phyloP scores from a whole-genome alignment of 2,797 vertebrate genomes.

The Smutsia temminckii region DNA sequence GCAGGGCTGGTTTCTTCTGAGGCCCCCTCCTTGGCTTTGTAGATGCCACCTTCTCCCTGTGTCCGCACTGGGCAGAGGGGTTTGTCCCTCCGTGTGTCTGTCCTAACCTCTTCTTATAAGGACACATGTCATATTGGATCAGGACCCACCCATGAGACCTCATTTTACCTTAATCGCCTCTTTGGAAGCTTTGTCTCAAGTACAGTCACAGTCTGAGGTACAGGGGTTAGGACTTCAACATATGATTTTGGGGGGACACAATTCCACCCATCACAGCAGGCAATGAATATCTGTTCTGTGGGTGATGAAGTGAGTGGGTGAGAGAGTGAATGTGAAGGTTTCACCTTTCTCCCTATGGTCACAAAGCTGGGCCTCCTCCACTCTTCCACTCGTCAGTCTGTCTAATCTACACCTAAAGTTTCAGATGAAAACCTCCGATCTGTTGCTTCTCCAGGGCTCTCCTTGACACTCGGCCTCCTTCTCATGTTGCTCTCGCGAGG shows the following conservation, averaged over 20 bases:
- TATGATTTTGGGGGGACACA: neutral
- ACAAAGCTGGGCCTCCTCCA: neutral
- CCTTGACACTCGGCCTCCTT: accelerated
- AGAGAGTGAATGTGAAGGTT: neutral
- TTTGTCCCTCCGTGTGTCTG: neutral
- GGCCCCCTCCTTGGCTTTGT: neutral
- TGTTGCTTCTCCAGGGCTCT: neutral
- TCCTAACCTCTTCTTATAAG: neutral
- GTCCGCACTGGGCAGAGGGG: neutral
- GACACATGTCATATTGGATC: neutral
- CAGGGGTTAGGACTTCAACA: neutral
- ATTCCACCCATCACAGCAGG: neutral
- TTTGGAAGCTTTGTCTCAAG: neutral
- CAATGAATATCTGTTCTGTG: neutral
- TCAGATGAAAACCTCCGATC: neutral
- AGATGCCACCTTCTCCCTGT: neutral
- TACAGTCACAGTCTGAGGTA: neutral
- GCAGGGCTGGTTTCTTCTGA: neutral
- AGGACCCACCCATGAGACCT: neutral
- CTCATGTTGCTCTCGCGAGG: neutral
- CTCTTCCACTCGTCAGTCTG: neutral
- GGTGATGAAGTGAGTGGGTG: neutral
- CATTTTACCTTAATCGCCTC: neutral
- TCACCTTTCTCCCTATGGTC: neutral
- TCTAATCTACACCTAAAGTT: neutral